Evolutionary conservation across 2,113 vertebrate genomes (phyloP).

Genomic region (Scalopus aquaticus): DNA sequence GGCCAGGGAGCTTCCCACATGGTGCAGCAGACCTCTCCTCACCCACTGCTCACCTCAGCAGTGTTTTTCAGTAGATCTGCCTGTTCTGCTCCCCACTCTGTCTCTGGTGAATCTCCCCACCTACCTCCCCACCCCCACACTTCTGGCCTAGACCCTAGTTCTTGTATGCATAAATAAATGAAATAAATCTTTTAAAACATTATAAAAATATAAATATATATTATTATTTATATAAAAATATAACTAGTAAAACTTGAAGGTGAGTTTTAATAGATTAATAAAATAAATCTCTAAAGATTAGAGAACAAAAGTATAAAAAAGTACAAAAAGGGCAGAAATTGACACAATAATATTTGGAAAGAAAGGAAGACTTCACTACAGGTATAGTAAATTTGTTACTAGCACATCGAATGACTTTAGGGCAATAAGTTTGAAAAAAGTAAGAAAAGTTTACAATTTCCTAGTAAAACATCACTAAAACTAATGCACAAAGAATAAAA

Average conservation of each 20-base stretch:
- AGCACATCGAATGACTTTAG: not conserved
- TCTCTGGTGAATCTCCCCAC: no score
- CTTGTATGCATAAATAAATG: no score
- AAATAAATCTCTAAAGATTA: not conserved
- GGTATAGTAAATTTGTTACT: not conserved
- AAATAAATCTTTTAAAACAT: not conserved
- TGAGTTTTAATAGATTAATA: not conserved
- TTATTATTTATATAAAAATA: no score
- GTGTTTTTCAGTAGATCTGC: no score
- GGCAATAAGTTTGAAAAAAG: not conserved
- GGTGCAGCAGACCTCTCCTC: no score
- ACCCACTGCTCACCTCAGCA: no score
- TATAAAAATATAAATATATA: no score
- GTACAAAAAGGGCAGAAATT: not conserved
- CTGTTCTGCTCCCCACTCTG: no score
- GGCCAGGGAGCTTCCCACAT: no score
- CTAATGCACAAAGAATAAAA: not conserved
- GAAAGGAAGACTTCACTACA: not conserved
- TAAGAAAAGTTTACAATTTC: not conserved
- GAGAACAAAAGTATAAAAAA: not conserved
- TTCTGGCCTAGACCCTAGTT: no score
- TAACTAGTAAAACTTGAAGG: not conserved
- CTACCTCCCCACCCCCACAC: no score
- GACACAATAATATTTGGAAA: not conserved
- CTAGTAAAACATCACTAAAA: not conserved